Conservation (phyloP, 2,888 invertebrate species). For the Agrotis ipsilon region DNA sequence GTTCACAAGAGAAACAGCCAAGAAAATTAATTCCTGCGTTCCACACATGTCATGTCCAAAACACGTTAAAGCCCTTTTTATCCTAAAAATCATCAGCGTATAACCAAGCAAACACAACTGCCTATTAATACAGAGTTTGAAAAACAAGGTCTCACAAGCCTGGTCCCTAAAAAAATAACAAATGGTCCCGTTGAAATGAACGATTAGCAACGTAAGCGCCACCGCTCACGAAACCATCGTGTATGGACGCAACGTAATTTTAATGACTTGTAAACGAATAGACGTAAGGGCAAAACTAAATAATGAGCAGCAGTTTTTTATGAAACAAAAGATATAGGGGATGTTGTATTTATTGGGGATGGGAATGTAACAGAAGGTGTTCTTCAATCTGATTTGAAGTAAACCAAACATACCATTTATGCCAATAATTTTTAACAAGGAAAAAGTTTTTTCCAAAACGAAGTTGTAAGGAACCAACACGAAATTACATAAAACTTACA, state of each 20-base stretch:
- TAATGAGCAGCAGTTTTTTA: slow-evolving; percentile 48
- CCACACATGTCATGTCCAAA: slow-evolving; percentile 7
- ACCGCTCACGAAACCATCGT: slow-evolving; percentile 76
- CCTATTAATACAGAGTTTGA: slow-evolving; percentile 26
- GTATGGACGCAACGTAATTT: slow-evolving; percentile 74
- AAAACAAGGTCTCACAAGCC: slow-evolving; percentile 24
- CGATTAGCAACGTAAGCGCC: slow-evolving; percentile 78
- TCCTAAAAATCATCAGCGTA: slow-evolving; percentile 13
- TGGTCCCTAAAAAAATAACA: slow-evolving; percentile 70
- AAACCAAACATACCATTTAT: not conserved
- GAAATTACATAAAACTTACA: no score
- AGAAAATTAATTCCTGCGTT: slow-evolving; percentile 9
- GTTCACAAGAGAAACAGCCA: not conserved
- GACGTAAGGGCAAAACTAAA: slow-evolving; percentile 43
- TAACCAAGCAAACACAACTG: slow-evolving; percentile 14
- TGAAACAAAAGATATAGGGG: slow-evolving; percentile 23
- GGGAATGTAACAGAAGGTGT: not conserved
- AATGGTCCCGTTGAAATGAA: slow-evolving; percentile 76
- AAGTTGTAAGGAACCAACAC: no score
- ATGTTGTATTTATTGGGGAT: slow-evolving; percentile 2
- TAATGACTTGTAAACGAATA: slow-evolving; percentile 80
- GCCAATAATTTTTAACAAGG: not conserved
- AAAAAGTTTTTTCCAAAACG: not conserved
- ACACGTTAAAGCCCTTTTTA: slow-evolving; percentile 2
- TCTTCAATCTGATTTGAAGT: not conserved